These are phyloP conservation scores for Brachymystax lenok DNA, from an alignment of 2,797 vertebrate species.

Conservation along the genomic window DNA sequence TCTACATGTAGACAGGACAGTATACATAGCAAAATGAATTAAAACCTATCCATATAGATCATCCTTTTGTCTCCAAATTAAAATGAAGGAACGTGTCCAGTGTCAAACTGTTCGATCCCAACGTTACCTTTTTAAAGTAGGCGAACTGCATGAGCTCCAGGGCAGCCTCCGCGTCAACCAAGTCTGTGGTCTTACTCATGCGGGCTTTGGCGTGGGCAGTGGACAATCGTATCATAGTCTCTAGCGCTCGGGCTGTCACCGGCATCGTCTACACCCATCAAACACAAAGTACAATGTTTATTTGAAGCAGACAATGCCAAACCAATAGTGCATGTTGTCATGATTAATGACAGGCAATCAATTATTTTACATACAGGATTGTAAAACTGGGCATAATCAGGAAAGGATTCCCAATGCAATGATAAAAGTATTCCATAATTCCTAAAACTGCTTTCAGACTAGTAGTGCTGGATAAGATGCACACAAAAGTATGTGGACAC, in stretches of 20 bases:
- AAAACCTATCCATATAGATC: not conserved
- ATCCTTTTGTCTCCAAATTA: not conserved
- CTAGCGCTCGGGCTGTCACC: conserved; percentile 63
- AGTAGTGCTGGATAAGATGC: too few relatives aligned
- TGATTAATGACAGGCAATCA: not conserved
- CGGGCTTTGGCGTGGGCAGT: conserved; percentile 68
- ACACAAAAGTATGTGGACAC: too few relatives aligned
- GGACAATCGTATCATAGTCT: conserved; percentile 68
- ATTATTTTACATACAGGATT: too few relatives aligned
- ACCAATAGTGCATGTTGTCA: not conserved
- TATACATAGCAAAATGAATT: not conserved
- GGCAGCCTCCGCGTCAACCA: conserved; percentile 81
- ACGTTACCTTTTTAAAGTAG: conserved; percentile 60
- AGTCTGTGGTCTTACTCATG: conserved; percentile 73
- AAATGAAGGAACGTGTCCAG: not conserved
- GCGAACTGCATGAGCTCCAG: conserved; percentile 68
- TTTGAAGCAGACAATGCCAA: not conserved
- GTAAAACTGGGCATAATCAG: too few relatives aligned
- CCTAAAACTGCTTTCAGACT: too few relatives aligned
- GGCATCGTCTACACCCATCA: conserved; percentile 60
- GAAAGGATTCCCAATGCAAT: too few relatives aligned
- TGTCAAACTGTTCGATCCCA: not conserved
- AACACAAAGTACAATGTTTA: not conserved
- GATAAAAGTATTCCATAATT: too few relatives aligned
- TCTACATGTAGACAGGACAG: conserved; percentile 34